Percentiles rank a stretch among this genome's conserved stretches.
Conservation (phyloP, 2,113 vertebrate species). For the Calyptomena viridis region DNA sequence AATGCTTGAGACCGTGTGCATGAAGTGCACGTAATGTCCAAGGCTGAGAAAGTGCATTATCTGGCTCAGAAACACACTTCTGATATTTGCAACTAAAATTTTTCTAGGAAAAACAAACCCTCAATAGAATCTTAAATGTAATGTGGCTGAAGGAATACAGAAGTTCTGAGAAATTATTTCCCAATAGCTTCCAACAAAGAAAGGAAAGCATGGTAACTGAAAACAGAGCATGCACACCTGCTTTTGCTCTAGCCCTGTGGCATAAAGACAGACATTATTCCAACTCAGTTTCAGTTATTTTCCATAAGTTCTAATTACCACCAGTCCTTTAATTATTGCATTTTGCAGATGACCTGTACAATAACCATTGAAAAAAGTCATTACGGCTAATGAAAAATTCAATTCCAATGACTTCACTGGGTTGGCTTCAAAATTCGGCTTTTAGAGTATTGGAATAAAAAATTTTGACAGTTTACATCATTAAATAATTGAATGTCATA, state of each 20-base stretch:
- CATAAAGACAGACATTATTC: background rate
- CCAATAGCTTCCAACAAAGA: background rate
- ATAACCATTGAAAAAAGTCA: slow-evolving; percentile 10
- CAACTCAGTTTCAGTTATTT: background rate
- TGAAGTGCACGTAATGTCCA: background rate
- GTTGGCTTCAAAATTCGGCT: background rate
- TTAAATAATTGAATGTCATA: slow-evolving; percentile 52
- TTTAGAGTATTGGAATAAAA: slow-evolving; percentile 32
- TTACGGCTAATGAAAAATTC: slow-evolving; percentile 38
- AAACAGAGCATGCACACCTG: background rate
- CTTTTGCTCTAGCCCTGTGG: background rate
- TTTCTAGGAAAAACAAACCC: background rate
- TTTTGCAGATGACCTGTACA: slow-evolving; percentile 36
- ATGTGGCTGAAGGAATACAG: background rate
- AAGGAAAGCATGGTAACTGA: background rate
- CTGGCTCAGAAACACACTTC: background rate
- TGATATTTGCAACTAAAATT: background rate
- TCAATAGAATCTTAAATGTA: background rate
- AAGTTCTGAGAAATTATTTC: background rate
- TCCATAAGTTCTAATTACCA: background rate
- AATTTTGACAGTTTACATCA: slow-evolving; percentile 1
- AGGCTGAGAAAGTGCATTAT: background rate
- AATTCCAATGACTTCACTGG: background rate
- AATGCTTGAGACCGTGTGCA: background rate
- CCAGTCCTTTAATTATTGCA: slow-evolving; percentile 15